Conservation (phyloP, 2,888 invertebrate species). For the Andrena flavipes region DNA sequence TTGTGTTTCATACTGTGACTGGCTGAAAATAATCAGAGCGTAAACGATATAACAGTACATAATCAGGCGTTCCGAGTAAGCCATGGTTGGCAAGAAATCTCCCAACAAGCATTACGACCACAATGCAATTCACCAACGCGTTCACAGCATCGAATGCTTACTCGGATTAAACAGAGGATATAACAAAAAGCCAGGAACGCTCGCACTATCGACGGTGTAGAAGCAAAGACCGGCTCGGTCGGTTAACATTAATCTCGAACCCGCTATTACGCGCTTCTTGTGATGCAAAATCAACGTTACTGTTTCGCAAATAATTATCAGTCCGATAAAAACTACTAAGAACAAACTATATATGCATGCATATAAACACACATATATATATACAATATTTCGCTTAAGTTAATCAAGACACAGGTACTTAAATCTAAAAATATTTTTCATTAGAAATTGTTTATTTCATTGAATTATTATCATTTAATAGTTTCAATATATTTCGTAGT, state of each 20-base stretch:
- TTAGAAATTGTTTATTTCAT: too few species aligned
- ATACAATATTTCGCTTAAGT: too few species aligned
- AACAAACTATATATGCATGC: neutral
- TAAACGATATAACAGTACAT: neutral
- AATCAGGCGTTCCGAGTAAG: constrained; percentile 38
- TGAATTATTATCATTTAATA: too few species aligned
- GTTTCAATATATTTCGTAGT: too few species aligned
- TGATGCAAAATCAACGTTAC: constrained; percentile 44
- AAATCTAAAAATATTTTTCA: too few species aligned
- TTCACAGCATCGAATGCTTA: constrained; percentile 49
- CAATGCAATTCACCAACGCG: constrained; percentile 47
- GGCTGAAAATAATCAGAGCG: neutral
- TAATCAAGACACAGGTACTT: too few species aligned
- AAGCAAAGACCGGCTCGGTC: constrained; percentile 43
- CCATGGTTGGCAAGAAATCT: constrained; percentile 52
- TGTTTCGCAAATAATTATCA: constrained; percentile 23
- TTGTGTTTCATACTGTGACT: neutral
- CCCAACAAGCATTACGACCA: constrained; percentile 50
- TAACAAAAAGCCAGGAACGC: constrained; percentile 55
- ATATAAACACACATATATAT: neutral
- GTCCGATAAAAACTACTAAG: constrained; percentile 16
- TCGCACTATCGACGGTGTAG: constrained; percentile 57
- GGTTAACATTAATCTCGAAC: constrained; percentile 65
- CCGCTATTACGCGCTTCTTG: constrained; percentile 49
- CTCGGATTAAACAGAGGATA: constrained; percentile 61